Base-by-base conservation (phyloP, 1,140 invertebrate genomes). In the Ceratina japonica region DNA sequence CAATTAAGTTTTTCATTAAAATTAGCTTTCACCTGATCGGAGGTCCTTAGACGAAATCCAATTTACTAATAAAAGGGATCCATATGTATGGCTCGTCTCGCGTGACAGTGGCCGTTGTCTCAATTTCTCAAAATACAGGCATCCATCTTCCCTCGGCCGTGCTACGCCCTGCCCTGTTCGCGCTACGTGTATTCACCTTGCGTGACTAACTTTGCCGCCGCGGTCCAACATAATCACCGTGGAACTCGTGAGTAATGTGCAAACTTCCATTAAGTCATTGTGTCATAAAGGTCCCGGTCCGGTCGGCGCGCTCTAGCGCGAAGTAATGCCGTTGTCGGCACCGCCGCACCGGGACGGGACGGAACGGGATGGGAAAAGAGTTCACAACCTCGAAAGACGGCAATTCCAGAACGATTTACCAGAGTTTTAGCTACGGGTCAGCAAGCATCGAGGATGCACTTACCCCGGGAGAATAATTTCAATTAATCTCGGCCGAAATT, bases 201-300 rank as follows among this genome's bases (percentile, higher is more conserved):
- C 83, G 83, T 85, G 82, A 85, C 83, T 85, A 85, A 85, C 83
- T 85, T 84, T 59, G 37, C 82, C 74, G 74, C 58, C 58, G 62
- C 54, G 83, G 75, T 85, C 75, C 80, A 86, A 85, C 80, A 71
- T 86, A 85, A 85, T 86, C 83, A 75, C 75, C 61, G 59, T 73
- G 75, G 62, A 80, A 76, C 75, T 85, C 75, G 52, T 74, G 83
- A 85, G 83, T 82, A 82, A 86, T 82, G 79, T 79, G 83, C 83
- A 82, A 85, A 85, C 84, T 86, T 85, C 80, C 86, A 87, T 83
- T 86, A 87, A 81, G 82, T 82, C 86, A 87, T 87, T 82, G 86
- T 82, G 79, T 85, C 75, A 75, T 84, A 85, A 79, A 77, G 71
- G 79, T 52, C 69, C 37, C 37, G 37, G 37, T 37, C 52, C 44